Conservation (phyloP, 53 echinoderm and acorn worm genomes). For the Paracentrotus lividus region DNA sequence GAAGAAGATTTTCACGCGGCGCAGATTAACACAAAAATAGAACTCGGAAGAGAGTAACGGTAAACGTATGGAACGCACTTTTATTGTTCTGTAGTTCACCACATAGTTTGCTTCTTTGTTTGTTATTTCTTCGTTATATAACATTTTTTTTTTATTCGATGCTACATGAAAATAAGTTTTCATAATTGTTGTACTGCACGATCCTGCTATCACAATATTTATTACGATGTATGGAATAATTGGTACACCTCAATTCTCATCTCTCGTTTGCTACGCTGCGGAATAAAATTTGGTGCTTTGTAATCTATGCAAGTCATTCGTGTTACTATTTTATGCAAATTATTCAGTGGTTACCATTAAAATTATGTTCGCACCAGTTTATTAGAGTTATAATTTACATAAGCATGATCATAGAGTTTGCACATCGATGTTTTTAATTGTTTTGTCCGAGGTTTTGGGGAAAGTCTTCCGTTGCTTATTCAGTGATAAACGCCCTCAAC, state of each 20-base stretch:
- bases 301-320: too few species aligned
- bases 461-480: too few species aligned
- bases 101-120: not conserved
- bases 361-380: not conserved
- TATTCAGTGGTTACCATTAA: too few species aligned
- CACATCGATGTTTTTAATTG: not conserved
- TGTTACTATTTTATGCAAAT: too few species aligned
- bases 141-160: not conserved
- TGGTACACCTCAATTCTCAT: too few species aligned
- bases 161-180: not conserved
- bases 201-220: too few species aligned
- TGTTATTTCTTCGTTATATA: not conserved
- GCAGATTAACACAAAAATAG: not conserved
- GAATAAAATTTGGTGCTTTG: too few species aligned
- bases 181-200: too few species aligned
- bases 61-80: slow-evolving; percentile 52
- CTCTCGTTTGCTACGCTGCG: too few species aligned
- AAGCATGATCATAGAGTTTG: not conserved
- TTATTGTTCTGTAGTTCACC: slow-evolving; percentile 10
- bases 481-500: too few species aligned
- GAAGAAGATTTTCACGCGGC: slow-evolving; percentile 8
- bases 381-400: not conserved
- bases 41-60: not conserved
- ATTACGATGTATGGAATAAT: not conserved
- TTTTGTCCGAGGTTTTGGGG: too few species aligned